These are phyloP conservation scores for Unio delphinus DNA, from an alignment of 2,888 invertebrate genomes.

Conservation along the genomic window DNA sequence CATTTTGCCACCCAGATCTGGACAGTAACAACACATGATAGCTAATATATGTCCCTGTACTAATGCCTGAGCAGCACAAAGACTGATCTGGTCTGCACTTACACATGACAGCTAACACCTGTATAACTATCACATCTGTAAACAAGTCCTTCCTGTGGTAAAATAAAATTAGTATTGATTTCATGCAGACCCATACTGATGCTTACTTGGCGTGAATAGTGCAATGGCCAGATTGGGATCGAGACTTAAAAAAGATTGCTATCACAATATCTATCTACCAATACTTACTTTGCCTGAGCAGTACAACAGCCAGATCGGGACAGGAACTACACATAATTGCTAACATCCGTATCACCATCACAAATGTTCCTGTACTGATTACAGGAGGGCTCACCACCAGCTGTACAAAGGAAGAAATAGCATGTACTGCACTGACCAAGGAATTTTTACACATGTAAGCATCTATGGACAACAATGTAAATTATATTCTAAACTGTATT, in stretches of 20 bases:
- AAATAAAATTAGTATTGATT: no score
- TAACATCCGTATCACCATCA: conserved; percentile 95
- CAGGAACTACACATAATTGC: conserved; percentile 96
- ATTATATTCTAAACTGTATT: no score
- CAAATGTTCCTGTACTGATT: conserved; percentile 94
- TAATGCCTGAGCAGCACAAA: background rate
- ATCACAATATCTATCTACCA: no score
- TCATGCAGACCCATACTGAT: no score
- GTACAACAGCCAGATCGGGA: conserved; percentile 91
- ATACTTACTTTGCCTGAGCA: conserved; percentile 85
- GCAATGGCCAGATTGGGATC: background rate
- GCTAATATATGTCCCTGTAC: background rate
- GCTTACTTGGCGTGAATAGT: conserved; percentile 31
- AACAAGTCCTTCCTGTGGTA: no score
- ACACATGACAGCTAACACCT: no score
- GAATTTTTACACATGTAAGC: no score
- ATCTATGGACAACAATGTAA: no score
- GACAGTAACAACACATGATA: conserved; percentile 81
- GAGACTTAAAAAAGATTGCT: no score
- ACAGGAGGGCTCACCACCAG: conserved; percentile 94
- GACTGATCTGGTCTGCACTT: background rate
- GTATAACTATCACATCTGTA: no score
- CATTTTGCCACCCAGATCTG: conserved; percentile 86
- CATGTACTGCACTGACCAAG: background rate
- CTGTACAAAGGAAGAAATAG: conserved; percentile 71